Evolutionary conservation across 64 coral and sea anemone species (phyloP), one percentile per base, ranked within the genome.

Genomic region (Porites lutea): DNA sequence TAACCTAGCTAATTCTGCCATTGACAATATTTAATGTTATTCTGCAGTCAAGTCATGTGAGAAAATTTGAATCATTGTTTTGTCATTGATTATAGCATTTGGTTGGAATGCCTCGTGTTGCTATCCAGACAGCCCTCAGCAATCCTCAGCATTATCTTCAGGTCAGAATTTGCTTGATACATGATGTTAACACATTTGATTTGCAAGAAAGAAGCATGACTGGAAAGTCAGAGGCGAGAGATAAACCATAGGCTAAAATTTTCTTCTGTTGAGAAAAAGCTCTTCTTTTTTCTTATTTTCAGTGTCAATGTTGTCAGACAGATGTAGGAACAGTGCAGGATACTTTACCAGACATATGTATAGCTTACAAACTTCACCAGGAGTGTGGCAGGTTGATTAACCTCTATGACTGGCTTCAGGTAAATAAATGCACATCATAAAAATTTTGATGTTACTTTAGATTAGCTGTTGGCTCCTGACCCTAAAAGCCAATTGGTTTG

Each of bases 381-480:
- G 96, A 98, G 85, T 95, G 96, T 55, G 91, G 96, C 4, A 89
- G 96, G 67, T n/a, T 98, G 57, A 98, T 98, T 20, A 98, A 98
- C 55, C 81, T 98, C 15, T 98, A 93, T 71, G 96, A 98, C 93
- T 98, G 96, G 96, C 83, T 98, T 27, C 96, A 98, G 90, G 96
- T 96, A 48, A 22, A 52, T 73, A 43, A 37, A 37, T 37, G 27
- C 27, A 37, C 0, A 37, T 37, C 27, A 37, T 37, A 37, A 37
- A 37, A 37, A 37, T 37, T 37, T 37, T 37, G 27, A 37, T 37
- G 27, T 37, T 37, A 37, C 27, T 37, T 37, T 1, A 37, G 27
- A 37, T 37, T 37, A 37, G 27, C 27, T 37, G 27, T 37, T 37
- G 27, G 27, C 27, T 37, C 27, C 27, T 37, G 1, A 37, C 27